Percentiles rank a stretch among this genome's conserved stretches.
phyloP scores from a whole-genome alignment of 1,140 invertebrate species.

The Asbolus verrucosus region DNA sequence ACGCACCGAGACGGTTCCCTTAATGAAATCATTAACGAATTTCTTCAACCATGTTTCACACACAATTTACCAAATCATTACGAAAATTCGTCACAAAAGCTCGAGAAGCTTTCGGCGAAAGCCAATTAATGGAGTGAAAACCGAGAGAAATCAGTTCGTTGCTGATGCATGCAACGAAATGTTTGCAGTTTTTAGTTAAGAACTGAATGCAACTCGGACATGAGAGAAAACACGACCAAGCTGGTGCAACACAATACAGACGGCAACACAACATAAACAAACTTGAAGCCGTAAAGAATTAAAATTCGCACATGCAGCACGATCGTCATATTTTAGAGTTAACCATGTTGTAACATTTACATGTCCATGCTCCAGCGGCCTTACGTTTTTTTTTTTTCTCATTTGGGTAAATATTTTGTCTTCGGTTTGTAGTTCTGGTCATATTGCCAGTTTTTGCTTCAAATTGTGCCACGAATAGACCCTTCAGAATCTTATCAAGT shows the following conservation, averaged over 20 bases:
- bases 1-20: neutral
- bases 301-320: slow-evolving; percentile 63
- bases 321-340: slow-evolving; percentile 59
- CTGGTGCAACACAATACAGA: slow-evolving; percentile 58
- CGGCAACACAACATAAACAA: slow-evolving; percentile 61
- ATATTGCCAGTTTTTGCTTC: slow-evolving; percentile 2
- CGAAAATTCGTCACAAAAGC: slow-evolving; percentile 6
- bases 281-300: slow-evolving; percentile 56
- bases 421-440: slow-evolving; percentile 3
- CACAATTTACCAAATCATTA: slow-evolving; percentile 33
- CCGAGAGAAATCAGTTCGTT: neutral
- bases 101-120: neutral
- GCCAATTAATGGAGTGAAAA: neutral
- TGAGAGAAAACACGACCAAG: slow-evolving; percentile 40
- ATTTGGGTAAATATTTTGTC: slow-evolving; percentile 49
- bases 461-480: slow-evolving; percentile 13
- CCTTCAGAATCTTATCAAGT: neutral
- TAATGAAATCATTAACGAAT: slow-evolving; percentile 43
- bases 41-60: slow-evolving; percentile 37
- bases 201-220: slow-evolving; percentile 18
- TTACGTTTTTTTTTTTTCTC: slow-evolving; percentile 28
- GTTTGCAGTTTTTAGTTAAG: neutral
- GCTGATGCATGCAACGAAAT: neutral
- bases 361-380: slow-evolving; percentile 47
- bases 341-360: slow-evolving; percentile 56